These are phyloP conservation scores for Tautogolabrus adspersus DNA, from an alignment of 2,113 vertebrate genomes.

Conservation along the genomic window DNA sequence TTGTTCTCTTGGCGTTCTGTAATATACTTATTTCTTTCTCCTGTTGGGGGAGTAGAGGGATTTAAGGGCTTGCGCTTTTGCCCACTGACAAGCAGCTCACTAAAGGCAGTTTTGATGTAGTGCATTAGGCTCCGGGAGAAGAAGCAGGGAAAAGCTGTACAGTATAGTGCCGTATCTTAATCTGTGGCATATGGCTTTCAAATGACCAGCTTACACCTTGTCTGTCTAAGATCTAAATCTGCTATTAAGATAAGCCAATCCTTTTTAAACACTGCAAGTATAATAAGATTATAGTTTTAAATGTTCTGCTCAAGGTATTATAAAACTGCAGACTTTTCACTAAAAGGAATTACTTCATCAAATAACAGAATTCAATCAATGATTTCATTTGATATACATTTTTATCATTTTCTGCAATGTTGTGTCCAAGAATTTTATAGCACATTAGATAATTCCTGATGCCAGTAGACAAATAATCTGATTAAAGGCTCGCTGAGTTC, in stretches of 20 bases:
- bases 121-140: conserved; percentile 66
- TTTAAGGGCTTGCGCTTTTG: conserved; percentile 68
- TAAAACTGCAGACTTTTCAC: conserved; percentile 42
- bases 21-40: conserved; percentile 75
- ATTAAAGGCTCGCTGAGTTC: conserved; percentile 61
- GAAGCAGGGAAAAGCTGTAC: conserved; percentile 28
- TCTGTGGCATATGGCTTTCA: conserved; percentile 83
- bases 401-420: neutral
- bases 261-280: conserved; percentile 77
- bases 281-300: conserved; percentile 83
- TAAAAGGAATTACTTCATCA: conserved; percentile 25
- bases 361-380: conserved; percentile 24
- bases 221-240: conserved; percentile 82
- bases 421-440: neutral
- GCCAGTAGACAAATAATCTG: conserved; percentile 67
- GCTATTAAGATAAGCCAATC: conserved; percentile 79
- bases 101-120: conserved; percentile 52
- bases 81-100: conserved; percentile 61
- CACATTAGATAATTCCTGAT: conserved; percentile 32
- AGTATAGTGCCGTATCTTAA: conserved; percentile 68
- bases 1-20: conserved; percentile 66
- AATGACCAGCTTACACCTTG: conserved; percentile 80
- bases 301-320: conserved; percentile 24
- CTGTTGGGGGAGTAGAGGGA: conserved; percentile 63
- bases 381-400: conserved; percentile 23